Percentiles rank a stretch among this genome's conserved stretches.
These are phyloP conservation scores for Schizothorax lantsangensis DNA, from an alignment of 2,797 vertebrate genomes.

Conservation along the genomic window DNA sequence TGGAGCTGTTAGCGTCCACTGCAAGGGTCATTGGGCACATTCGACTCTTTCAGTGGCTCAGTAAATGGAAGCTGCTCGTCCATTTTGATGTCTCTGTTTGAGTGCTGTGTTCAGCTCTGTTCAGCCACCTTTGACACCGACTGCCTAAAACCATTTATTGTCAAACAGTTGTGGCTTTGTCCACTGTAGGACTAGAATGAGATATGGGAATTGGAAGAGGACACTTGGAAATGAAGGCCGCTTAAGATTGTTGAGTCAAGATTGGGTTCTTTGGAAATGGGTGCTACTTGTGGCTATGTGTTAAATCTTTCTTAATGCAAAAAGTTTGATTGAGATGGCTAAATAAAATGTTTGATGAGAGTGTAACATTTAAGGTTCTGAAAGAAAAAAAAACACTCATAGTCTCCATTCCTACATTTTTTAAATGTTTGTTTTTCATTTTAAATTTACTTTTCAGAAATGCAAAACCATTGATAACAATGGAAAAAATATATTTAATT, in stretches of 20 bases:
- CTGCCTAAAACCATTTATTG: conserved; percentile 16
- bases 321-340: background rate
- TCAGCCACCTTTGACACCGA: background rate
- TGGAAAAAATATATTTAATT: background rate
- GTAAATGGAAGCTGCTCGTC: conserved; percentile 43
- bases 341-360: background rate
- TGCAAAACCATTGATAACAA: background rate
- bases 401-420: background rate
- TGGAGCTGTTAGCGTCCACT: conserved; percentile 53
- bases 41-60: conserved; percentile 53
- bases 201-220: background rate
- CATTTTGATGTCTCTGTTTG: conserved; percentile 43
- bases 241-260: background rate
- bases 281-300: background rate
- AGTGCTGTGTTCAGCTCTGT: conserved; percentile 8
- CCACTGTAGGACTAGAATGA: background rate
- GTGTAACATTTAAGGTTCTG: background rate
- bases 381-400: background rate
- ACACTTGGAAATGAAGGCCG: background rate
- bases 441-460: background rate
- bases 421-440: background rate
- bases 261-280: background rate
- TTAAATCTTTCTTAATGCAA: background rate
- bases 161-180: conserved; percentile 23
- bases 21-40: conserved; percentile 53